These are phyloP conservation scores for Acomys russatus DNA, from an alignment of 2,797 vertebrate species.

Conservation along the genomic window DNA sequence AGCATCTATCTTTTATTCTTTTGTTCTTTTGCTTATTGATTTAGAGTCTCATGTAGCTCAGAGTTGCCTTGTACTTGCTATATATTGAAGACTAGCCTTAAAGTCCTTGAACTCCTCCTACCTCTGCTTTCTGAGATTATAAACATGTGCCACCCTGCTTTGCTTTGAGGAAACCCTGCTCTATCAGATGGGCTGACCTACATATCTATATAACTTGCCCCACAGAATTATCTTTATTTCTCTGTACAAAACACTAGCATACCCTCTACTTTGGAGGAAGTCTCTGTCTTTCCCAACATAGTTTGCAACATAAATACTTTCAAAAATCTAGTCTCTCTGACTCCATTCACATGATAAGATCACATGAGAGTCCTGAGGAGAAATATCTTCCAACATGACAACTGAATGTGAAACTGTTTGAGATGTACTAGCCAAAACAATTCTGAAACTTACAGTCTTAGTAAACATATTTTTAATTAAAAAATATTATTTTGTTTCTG, in stretches of 20 bases:
- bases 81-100: background rate
- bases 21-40: background rate
- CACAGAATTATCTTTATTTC: background rate
- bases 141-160: no score
- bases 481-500: background rate
- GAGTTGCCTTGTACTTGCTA: background rate
- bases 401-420: background rate
- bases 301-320: background rate
- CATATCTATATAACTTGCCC: background rate
- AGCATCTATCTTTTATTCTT: background rate
- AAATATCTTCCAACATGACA: background rate
- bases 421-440: background rate
- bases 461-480: background rate
- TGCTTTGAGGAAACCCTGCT: background rate
- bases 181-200: background rate
- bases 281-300: background rate
- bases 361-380: background rate
- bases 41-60: background rate
- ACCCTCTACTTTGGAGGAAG: background rate
- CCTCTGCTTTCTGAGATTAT: no score
- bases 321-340: background rate
- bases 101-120: background rate
- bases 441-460: background rate
- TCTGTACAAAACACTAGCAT: background rate
- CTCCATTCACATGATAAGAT: background rate